Evolutionary conservation across 2,113 vertebrate species (phyloP).

Genomic region (Condylura cristata): DNA sequence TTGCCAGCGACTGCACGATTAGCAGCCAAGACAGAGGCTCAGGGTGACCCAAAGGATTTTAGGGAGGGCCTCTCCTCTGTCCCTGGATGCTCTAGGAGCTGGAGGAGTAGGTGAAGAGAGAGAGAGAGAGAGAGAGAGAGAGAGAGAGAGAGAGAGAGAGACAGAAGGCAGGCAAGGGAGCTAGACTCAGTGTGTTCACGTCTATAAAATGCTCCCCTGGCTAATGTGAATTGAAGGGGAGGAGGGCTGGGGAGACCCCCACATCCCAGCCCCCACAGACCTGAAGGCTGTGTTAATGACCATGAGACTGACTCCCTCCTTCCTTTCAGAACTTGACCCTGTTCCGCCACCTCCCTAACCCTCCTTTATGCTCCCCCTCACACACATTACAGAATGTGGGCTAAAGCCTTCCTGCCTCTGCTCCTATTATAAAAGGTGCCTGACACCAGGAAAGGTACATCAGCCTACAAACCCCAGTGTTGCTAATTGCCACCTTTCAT

Average conservation of each 20-base stretch:
- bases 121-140: not conserved
- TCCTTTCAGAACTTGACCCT: not conserved
- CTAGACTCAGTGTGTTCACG: not conserved
- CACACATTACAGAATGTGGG: not conserved
- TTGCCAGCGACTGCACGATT: slow-evolving; percentile 14
- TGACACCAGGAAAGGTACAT: not conserved
- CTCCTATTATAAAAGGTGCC: not conserved
- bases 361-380: too few relatives aligned
- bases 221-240: not conserved
- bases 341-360: fast-evolving
- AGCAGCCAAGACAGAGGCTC: not conserved
- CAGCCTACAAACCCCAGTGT: not conserved
- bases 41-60: slow-evolving; percentile 7
- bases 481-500: not conserved
- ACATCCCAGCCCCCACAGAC: not conserved
- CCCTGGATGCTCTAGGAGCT: not conserved
- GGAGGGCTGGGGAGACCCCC: not conserved
- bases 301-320: not conserved
- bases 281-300: not conserved
- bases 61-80: not conserved
- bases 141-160: not conserved
- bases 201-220: not conserved
- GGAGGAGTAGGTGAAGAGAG: too few relatives aligned
- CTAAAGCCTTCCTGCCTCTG: not conserved
- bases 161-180: not conserved